Evolutionary conservation across 2,113 vertebrate species (phyloP).

Genomic region (Brachyhypopomus occidentalis): DNA sequence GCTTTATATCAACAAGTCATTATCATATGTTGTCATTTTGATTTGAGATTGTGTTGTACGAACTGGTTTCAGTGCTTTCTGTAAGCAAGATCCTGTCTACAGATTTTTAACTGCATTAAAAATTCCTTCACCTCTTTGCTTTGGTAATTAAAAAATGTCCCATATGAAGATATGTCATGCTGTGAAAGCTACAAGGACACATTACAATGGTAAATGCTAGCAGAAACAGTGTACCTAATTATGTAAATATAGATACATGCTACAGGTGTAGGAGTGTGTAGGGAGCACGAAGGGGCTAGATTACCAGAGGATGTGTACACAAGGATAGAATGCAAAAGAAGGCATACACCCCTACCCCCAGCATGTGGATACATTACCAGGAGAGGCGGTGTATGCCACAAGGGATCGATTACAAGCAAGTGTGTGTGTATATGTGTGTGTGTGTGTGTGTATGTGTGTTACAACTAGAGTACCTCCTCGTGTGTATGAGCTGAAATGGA

Average conservation of each 20-base stretch:
- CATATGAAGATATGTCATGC: not conserved
- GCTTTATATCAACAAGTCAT: not conserved
- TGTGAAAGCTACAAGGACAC: not conserved
- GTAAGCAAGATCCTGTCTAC: not conserved
- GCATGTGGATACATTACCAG: conserved; percentile 49
- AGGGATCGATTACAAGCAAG: conserved; percentile 49
- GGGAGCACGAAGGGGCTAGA: conserved; percentile 31
- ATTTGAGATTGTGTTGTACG: not conserved
- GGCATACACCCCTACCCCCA: conserved; percentile 15
- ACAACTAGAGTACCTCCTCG: conserved; percentile 15
- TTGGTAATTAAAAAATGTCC: not conserved
- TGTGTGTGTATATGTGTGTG: not conserved
- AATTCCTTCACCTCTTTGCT: not conserved
- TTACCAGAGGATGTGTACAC: conserved; percentile 46
- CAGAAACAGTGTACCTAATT: conserved; percentile 34
- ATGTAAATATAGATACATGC: conserved; percentile 46
- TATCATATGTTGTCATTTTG: not conserved
- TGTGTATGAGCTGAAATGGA: conserved; percentile 44
- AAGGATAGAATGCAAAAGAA: conserved; percentile 44
- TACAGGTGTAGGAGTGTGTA: conserved; percentile 38
- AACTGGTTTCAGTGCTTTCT: not conserved
- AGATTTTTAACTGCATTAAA: not conserved
- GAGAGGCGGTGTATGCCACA: conserved; percentile 44
- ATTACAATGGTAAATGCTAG: not conserved
- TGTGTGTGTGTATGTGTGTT: conserved; percentile 4